phyloP scores from a whole-genome alignment of 2,113 vertebrate species.

The Pongo abelii region DNA sequence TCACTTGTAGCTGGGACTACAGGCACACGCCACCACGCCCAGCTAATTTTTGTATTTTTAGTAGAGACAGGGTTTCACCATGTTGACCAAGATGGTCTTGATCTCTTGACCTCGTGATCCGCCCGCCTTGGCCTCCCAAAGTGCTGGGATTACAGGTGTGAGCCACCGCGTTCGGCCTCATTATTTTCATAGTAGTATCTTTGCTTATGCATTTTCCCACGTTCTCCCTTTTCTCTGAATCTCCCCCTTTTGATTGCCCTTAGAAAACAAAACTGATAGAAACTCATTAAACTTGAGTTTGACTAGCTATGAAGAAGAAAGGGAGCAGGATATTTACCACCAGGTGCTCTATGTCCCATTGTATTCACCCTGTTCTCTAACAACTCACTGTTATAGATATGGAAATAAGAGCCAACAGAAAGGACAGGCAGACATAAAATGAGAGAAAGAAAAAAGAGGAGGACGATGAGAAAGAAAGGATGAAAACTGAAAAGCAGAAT shows the following conservation, averaged over 20 bases:
- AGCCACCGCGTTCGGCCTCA: accelerated
- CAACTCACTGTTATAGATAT: not conserved
- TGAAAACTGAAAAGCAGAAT: not conserved
- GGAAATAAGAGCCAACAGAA: conserved; percentile 4
- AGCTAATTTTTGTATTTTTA: too few species aligned
- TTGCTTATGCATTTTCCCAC: not conserved
- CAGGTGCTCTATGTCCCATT: not conserved
- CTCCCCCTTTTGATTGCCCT: not conserved
- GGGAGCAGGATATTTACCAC: conserved; percentile 1
- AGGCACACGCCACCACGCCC: too few species aligned
- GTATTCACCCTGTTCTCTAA: not conserved
- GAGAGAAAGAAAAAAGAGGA: not conserved
- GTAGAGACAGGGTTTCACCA: too few species aligned
- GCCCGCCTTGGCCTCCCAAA: too few species aligned
- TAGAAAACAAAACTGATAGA: conserved; percentile 8
- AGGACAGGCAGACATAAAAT: not conserved
- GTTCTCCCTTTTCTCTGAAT: not conserved
- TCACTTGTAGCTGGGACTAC: too few species aligned
- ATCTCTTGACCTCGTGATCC: too few species aligned
- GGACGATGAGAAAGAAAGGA: not conserved
- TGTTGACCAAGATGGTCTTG: too few species aligned
- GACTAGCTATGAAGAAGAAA: not conserved
- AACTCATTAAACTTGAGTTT: conserved; percentile 26
- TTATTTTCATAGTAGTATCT: conserved; percentile 6
- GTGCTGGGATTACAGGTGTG: too few species aligned